These are phyloP conservation scores for Anableps anableps DNA, from an alignment of 2,797 vertebrate genomes.

Conservation along the genomic window DNA sequence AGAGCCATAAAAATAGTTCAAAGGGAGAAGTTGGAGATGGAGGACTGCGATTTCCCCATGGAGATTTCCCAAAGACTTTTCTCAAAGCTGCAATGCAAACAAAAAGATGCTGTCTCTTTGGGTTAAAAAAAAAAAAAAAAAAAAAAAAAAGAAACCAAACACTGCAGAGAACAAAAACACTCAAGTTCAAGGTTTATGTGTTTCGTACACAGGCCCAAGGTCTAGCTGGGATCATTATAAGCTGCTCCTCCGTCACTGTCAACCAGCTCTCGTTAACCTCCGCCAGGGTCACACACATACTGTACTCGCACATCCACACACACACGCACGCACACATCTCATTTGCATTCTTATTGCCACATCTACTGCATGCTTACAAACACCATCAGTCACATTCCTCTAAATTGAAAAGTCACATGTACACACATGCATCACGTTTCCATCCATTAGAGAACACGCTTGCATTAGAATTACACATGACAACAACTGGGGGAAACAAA, in stretches of 20 bases:
- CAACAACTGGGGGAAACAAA: neutral
- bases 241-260: conserved; percentile 66
- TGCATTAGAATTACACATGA: conserved; percentile 50
- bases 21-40: conserved; percentile 7
- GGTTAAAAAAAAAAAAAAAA: neutral
- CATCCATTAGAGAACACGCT: conserved; percentile 57
- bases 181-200: conserved; percentile 55
- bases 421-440: conserved; percentile 63
- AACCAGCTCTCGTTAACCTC: conserved; percentile 67
- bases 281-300: conserved; percentile 51
- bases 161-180: conserved; percentile 25
- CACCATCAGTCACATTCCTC: conserved; percentile 62
- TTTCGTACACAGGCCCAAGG: conserved; percentile 38
- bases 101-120: conserved; percentile 6
- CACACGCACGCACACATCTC: conserved; percentile 32
- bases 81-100: conserved; percentile 1
- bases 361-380: conserved; percentile 52
- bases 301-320: conserved; percentile 38
- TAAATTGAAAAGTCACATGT: conserved; percentile 66
- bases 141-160: neutral
- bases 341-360: conserved; percentile 70
- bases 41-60: neutral
- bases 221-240: conserved; percentile 63
- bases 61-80: neutral
- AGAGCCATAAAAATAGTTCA: conserved; percentile 7